Conservation (phyloP, 2,113 vertebrate genomes). For the Puffinus mauretanicus region DNA sequence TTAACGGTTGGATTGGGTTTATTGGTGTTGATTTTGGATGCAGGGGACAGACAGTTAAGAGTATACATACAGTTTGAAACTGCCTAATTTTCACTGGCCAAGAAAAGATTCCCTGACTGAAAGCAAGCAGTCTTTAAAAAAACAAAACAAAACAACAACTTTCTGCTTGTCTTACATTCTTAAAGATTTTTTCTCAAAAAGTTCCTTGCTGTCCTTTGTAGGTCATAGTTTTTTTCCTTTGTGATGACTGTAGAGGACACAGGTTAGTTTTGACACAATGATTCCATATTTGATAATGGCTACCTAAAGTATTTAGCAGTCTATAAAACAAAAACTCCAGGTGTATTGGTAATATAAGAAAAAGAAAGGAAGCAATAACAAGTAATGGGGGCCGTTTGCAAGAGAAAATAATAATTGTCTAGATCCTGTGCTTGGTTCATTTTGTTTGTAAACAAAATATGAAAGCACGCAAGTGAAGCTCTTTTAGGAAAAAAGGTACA, state of each 20-base stretch:
- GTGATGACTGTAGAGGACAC: rapidly evolving
- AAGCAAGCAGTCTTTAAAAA: background rate
- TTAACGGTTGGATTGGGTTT: background rate
- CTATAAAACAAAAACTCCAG: background rate
- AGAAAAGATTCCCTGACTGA: background rate
- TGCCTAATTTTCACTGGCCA: background rate
- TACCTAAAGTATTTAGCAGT: background rate
- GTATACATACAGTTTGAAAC: background rate
- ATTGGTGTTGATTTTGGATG: background rate
- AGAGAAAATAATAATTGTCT: background rate
- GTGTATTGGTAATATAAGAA: background rate
- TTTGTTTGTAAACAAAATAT: background rate
- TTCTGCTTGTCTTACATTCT: background rate
- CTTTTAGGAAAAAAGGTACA: background rate
- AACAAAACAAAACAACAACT: background rate
- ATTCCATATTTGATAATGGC: background rate
- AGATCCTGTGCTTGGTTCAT: background rate
- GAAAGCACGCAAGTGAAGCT: background rate
- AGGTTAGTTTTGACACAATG: background rate
- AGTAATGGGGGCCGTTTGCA: background rate
- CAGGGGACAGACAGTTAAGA: background rate
- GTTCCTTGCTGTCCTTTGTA: background rate
- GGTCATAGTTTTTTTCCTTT: background rate
- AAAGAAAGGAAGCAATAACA: background rate
- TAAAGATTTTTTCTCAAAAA: background rate